Percentiles rank a stretch among this genome's conserved stretches.
These are phyloP conservation scores for Ochotona curzoniae DNA, from an alignment of 2,113 vertebrate genomes.

Conservation along the genomic window DNA sequence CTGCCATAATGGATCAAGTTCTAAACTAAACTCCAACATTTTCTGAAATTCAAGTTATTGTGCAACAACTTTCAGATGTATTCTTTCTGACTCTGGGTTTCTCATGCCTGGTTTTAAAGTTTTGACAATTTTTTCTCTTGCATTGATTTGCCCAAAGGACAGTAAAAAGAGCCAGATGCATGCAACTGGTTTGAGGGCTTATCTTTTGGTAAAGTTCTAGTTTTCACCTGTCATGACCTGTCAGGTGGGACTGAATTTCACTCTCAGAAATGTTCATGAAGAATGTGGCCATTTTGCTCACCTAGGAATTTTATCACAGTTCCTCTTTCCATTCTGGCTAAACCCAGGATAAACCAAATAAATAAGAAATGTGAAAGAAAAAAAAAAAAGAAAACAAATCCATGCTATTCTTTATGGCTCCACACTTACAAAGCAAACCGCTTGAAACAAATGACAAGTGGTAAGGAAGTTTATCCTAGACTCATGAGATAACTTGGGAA, in stretches of 20 bases:
- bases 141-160: background rate
- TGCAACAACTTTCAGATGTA: background rate
- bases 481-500: background rate
- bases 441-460: background rate
- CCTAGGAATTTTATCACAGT: background rate
- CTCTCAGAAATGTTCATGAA: background rate
- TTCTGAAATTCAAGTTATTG: background rate
- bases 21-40: background rate
- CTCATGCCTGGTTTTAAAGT: background rate
- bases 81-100: background rate
- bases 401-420: background rate
- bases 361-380: background rate
- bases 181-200: background rate
- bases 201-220: background rate
- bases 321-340: conserved; percentile 12
- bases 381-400: conserved; percentile 20
- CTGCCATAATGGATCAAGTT: background rate
- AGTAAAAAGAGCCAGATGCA: background rate
- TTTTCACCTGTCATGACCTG: background rate
- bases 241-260: background rate
- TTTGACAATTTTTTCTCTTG: background rate
- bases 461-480: background rate
- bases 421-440: background rate
- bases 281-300: background rate
- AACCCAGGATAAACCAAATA: background rate